Conservation (phyloP, 2,113 vertebrate genomes). For the Helogale parvula region DNA sequence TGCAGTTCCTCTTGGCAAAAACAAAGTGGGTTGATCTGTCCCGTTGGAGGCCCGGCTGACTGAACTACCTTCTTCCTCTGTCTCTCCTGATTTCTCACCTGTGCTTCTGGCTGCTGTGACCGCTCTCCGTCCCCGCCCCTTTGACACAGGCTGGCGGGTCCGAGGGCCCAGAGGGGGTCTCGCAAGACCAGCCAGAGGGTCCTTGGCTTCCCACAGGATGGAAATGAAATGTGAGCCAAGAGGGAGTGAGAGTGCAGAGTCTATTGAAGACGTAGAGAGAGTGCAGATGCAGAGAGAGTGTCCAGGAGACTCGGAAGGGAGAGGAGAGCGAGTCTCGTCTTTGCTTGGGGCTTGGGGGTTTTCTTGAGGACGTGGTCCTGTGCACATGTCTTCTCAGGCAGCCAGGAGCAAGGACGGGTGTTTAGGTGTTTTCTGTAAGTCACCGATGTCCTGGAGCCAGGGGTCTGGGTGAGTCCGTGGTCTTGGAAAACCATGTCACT, state of each 20-base stretch:
- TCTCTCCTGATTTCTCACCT: not conserved
- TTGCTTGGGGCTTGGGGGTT: not conserved
- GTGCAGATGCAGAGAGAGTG: not conserved
- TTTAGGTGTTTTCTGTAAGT: not conserved
- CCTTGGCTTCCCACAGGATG: not conserved
- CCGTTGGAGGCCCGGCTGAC: not conserved
- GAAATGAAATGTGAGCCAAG: not conserved
- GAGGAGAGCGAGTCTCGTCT: not conserved
- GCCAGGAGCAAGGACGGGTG: not conserved
- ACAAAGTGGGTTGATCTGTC: not conserved
- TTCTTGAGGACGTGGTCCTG: not conserved
- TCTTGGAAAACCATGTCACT: not conserved
- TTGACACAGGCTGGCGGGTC: not conserved
- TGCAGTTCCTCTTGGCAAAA: not conserved
- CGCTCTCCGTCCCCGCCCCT: not conserved
- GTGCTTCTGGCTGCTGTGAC: fast-evolving
- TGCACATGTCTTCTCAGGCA: not conserved
- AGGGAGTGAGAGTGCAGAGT: not conserved
- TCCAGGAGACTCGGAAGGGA: not conserved
- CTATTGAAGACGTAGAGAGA: not conserved
- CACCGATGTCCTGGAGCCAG: not conserved
- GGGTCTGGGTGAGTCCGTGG: not conserved
- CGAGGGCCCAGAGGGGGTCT: not conserved
- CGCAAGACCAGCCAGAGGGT: not conserved
- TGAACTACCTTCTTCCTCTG: not conserved